phyloP scores from a whole-genome alignment of 2,888 invertebrate species.

The Dione juno region DNA sequence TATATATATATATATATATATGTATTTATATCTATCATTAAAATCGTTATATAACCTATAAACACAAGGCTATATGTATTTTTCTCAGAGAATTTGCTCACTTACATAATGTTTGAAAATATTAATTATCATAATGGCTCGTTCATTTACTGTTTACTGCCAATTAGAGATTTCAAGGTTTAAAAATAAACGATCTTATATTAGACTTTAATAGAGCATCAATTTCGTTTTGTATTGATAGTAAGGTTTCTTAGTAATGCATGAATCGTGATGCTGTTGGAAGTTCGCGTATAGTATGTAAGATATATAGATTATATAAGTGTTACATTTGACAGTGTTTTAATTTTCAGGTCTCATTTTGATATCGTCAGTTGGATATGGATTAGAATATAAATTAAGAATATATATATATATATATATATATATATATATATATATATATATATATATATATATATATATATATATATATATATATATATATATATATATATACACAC shows the following conservation, averaged over 20 bases:
- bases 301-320: no score
- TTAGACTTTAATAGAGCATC: slow-evolving; percentile 20
- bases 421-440: no score
- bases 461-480: no score
- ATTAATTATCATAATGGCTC: slow-evolving; percentile 27
- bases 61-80: slow-evolving; percentile 4
- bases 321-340: no score
- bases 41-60: slow-evolving; percentile 7
- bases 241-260: slow-evolving; percentile 1
- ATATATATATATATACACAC: not conserved
- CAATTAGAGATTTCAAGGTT: slow-evolving; percentile 24
- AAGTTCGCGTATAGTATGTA: no score
- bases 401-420: no score
- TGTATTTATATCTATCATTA: not conserved
- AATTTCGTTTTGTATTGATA: not conserved
- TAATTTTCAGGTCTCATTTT: no score
- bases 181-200: slow-evolving; percentile 18
- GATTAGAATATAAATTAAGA: no score
- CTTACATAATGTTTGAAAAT: slow-evolving; percentile 20
- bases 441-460: no score
- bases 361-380: no score
- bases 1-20: not conserved
- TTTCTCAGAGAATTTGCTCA: slow-evolving; percentile 19
- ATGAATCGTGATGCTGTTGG: slow-evolving; percentile 2
- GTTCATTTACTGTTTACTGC: slow-evolving; percentile 27